Base-by-base conservation (phyloP, 1,140 invertebrate species). In the Stenopsyche tienmushanensis region DNA sequence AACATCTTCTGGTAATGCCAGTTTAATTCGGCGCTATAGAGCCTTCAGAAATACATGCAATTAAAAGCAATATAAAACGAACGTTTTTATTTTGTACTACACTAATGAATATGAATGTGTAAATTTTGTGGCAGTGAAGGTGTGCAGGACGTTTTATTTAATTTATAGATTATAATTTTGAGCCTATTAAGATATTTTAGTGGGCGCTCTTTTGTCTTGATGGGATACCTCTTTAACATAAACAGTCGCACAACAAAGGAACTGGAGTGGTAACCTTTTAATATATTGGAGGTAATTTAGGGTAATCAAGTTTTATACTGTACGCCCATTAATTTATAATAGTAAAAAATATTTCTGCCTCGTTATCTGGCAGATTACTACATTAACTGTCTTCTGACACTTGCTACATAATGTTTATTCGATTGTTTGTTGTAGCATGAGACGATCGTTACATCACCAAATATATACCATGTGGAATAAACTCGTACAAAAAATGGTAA, bases 21-120 rank as follows among this genome's bases (percentile, higher is more conserved):
- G 62, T 53, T 65, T 47, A 41, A 58, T 64, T 65, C 66, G 54
- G 25, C 39, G 23, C 26, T 57, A 47, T 8, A 47, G 17, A 20
- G 18, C 55, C 52, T 69, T 62, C 45, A 45, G 23, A 47, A 64
- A 64, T 54, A 64, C 62, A 39, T 55, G 66, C 39, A 69, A 69
- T 69, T 69, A 69, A 69, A 65, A 44, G 34, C 45, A 34, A 29
- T 57, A 62, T 57, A 54, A 18, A 49, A 24, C 55, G 25, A 24
- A 10, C 24, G 25, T 25, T 62, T 9, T 41, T 47, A 47, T 42
- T 57, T 41, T 41, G 1, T 20, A 34, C 8, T 54, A 25, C 29
- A 23, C 60, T 65, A 62, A 69, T 50, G 62, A 69, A 62, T 65
- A 58, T 55, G 66, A 54, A 64, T 62, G 55, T 64, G 49, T 69